These are phyloP conservation scores for Homalodisca vitripennis DNA, from an alignment of 1,140 invertebrate species.

Conservation along the genomic window DNA sequence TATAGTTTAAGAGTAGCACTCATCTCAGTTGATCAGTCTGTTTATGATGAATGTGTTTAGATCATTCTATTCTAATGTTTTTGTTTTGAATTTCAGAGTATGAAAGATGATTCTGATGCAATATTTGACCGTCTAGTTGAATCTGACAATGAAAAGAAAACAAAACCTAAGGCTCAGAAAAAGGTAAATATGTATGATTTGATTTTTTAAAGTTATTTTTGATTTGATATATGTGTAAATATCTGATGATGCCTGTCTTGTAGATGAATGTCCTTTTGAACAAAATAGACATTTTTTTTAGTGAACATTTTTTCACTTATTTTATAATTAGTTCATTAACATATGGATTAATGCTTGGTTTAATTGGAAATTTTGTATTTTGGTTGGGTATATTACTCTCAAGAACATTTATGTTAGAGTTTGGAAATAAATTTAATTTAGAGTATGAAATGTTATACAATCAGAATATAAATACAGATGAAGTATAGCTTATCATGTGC, in stretches of 20 bases:
- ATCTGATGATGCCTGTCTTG: not conserved
- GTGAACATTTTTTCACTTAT: too few species aligned
- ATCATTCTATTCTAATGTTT: too few species aligned
- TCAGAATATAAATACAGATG: too few species aligned
- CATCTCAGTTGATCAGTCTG: not conserved
- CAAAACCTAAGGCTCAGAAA: slow-evolving; percentile 44
- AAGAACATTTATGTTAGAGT: too few species aligned
- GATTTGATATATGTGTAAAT: not conserved
- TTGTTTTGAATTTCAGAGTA: slow-evolving; percentile 46
- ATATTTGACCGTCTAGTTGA: slow-evolving; percentile 70
- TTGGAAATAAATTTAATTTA: too few species aligned
- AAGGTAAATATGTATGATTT: slow-evolving; percentile 42
- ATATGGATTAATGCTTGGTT: too few species aligned
- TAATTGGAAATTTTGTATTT: too few species aligned
- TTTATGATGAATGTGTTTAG: too few species aligned
- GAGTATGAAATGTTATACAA: too few species aligned
- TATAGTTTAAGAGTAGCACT: not conserved
- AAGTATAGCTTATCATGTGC: too few species aligned
- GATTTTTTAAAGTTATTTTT: not conserved
- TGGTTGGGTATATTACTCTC: too few species aligned
- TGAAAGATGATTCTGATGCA: slow-evolving; percentile 59
- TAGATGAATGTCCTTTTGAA: not conserved
- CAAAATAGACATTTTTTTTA: not conserved
- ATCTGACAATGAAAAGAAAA: slow-evolving; percentile 53
- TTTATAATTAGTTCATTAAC: too few species aligned